These are phyloP conservation scores for Rattus norvegicus DNA, from an alignment of 2,113 vertebrate species.

Conservation along the genomic window DNA sequence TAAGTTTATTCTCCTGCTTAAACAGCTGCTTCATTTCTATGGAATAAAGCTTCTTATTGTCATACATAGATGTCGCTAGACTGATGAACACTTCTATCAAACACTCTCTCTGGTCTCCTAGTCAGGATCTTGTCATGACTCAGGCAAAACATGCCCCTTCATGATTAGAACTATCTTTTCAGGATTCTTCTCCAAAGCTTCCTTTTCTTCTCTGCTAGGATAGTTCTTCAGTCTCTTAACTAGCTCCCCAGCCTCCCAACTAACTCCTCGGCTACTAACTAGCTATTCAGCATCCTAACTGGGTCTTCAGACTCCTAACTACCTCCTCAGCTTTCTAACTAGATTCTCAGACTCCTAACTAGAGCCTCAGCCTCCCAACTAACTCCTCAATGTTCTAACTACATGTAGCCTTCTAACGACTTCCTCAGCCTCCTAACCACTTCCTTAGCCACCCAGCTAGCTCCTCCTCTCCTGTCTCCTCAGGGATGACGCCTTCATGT, in stretches of 20 bases:
- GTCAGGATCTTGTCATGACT: not conserved
- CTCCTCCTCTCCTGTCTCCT: not conserved
- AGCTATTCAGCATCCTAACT: too few species aligned
- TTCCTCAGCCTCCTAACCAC: not conserved
- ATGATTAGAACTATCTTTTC: not conserved
- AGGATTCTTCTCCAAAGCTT: not conserved
- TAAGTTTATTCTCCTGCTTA: not conserved
- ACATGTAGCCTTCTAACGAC: too few species aligned
- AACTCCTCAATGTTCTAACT: not conserved
- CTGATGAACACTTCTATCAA: not conserved
- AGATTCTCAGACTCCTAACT: not conserved
- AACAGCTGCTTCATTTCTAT: not conserved
- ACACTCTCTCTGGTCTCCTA: not conserved
- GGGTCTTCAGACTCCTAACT: not conserved
- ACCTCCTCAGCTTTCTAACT: not conserved
- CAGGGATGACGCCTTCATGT: fast-evolving
- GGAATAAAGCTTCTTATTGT: not conserved
- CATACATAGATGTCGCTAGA: not conserved
- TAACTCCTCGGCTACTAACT: not conserved
- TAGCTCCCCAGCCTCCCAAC: not conserved
- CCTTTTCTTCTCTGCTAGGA: not conserved
- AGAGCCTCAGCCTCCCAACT: too few species aligned
- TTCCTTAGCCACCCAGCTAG: not conserved
- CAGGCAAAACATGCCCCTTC: not conserved
- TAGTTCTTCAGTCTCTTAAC: not conserved